Evolutionary conservation across 2,888 invertebrate species (phyloP), one percentile per base, ranked within the genome.

Genomic region (Calameuta idolon): DNA sequence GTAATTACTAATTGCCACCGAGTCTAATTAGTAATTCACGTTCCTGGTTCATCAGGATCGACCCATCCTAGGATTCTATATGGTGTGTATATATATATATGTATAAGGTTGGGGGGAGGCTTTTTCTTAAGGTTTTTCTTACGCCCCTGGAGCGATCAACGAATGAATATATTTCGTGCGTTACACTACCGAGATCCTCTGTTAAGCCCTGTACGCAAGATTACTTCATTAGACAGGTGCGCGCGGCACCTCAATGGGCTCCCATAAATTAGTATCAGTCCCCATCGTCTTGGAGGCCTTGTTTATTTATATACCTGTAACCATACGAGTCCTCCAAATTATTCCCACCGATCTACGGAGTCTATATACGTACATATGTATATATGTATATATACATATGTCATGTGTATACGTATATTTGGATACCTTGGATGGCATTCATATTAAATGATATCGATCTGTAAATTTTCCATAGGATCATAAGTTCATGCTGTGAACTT

Each of bases 1-100:
- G 87, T 90, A 89, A 90, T 90, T 90, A 89, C 87, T 87, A 90
- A 89, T 90, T 89, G 89, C 88, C 86, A 81, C 85, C 84, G 84
- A 81, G 85, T 81, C 85, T 87, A 89, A 90, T 90, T 90, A 90
- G 86, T 84, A 85, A 88, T 88, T 87, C 87, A 76, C 79, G 76
- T 80, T 73, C 75, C 78, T 34, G 78, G 78, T 76, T 78, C 78
- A 76, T 78, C 76, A 76, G 78, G 78, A 68, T 76, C 68, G 78
- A 78, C 73, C 75, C 73, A 80, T 76, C 78, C 76, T 76, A 55
- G 23, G 55, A 55, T 23, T 55, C 9, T 55, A 23, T 55, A 55
- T 55, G 55, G 34, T 12, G 34, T 37, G 23, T 15, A 55, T 34
- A 9, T 23, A 11, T 15, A 3, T 33, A 4, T 37, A 9, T 5